Evolutionary conservation across 2,888 invertebrate genomes (phyloP).

Genomic region (Deilephila porcellus): DNA sequence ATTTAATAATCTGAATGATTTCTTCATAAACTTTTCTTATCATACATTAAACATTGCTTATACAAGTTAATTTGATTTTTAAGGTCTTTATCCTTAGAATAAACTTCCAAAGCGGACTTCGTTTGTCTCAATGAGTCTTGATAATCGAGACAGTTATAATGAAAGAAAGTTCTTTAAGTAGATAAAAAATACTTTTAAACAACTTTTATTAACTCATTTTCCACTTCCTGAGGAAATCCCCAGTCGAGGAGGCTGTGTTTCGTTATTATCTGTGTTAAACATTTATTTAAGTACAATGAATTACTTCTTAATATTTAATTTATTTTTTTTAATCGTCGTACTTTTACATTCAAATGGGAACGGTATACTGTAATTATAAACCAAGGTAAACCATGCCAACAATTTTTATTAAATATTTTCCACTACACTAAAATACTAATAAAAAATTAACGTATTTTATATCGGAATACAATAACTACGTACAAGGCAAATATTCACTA

Average conservation of each 20-base stretch:
- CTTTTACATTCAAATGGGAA: slow-evolving; percentile 6
- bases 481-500: slow-evolving; percentile 43
- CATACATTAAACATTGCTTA: slow-evolving; percentile 45
- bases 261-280: slow-evolving; percentile 1
- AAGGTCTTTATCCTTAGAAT: slow-evolving; percentile 44
- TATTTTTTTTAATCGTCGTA: slow-evolving; percentile 23
- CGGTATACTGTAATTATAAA: slow-evolving; percentile 37
- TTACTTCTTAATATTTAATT: slow-evolving; percentile 40
- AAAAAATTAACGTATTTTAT: slow-evolving; percentile 48
- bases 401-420: slow-evolving; percentile 56
- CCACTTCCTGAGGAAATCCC: slow-evolving; percentile 43
- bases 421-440: slow-evolving; percentile 50
- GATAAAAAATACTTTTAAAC: slow-evolving; percentile 45
- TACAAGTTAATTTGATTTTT: slow-evolving; percentile 52
- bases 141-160: slow-evolving; percentile 50
- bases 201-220: slow-evolving; percentile 55
- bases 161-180: slow-evolving; percentile 46
- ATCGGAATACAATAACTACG: slow-evolving; percentile 47
- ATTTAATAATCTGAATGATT: not conserved
- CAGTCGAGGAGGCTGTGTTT: slow-evolving; percentile 35
- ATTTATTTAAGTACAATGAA: not conserved
- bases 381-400: slow-evolving; percentile 59
- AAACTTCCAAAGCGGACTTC: slow-evolving; percentile 49
- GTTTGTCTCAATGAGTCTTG: slow-evolving; percentile 52
- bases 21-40: slow-evolving; percentile 37